A percentile compares a stretch with the other conserved stretches of the same genome.
Evolutionary conservation across 1,140 invertebrate species (phyloP).

Genomic region (Hylaeus anthracinus): DNA sequence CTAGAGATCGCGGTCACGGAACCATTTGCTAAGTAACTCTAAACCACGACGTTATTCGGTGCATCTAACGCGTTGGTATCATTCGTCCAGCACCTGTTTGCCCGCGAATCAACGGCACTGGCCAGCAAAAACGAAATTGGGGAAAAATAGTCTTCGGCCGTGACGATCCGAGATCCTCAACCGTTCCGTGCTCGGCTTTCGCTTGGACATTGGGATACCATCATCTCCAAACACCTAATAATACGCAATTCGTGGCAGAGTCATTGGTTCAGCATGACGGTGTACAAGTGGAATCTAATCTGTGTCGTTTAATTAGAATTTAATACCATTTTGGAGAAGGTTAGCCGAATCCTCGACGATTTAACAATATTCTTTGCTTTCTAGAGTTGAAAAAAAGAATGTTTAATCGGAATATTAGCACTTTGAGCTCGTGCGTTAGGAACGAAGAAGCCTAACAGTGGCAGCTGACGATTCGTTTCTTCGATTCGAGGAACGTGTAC

Average conservation of each 20-base stretch:
- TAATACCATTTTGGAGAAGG: not conserved
- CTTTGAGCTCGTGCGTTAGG: no score
- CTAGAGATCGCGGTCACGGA: not conserved
- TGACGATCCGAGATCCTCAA: slow-evolving; percentile 41
- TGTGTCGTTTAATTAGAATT: not conserved
- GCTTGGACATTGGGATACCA: slow-evolving; percentile 38
- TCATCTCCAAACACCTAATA: not conserved
- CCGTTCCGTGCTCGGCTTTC: slow-evolving; percentile 50
- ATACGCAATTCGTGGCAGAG: not conserved
- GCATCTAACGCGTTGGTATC: slow-evolving; percentile 40
- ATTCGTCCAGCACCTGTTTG: slow-evolving; percentile 57
- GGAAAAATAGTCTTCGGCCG: slow-evolving; percentile 40
- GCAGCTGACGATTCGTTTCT: not conserved
- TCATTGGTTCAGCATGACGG: not conserved
- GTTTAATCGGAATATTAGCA: no score
- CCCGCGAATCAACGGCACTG: slow-evolving; percentile 48
- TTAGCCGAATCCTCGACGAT: not conserved
- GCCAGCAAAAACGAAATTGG: slow-evolving; percentile 61
- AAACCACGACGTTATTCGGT: slow-evolving; percentile 23
- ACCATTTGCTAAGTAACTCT: slow-evolving; percentile 34
- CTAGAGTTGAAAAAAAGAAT: no score
- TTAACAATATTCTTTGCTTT: no score
- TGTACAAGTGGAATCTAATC: not conserved
- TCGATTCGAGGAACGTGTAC: no score
- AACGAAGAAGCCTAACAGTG: not conserved